Base-by-base conservation (phyloP, 2,797 vertebrate species). In the Luscinia luscinia region DNA sequence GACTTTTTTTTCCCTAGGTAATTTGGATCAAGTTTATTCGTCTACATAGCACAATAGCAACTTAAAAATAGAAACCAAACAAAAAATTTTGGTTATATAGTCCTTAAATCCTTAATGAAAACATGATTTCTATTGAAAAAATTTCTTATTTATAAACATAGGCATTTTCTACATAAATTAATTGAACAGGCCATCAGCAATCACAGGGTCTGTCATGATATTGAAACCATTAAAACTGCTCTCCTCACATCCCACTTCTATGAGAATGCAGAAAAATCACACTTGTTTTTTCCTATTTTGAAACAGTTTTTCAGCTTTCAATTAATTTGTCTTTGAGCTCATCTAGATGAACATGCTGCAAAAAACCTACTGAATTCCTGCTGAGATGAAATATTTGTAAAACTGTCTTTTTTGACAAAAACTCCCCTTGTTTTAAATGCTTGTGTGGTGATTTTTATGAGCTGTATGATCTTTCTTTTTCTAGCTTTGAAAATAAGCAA, bases 401-500 rank as follows among this genome's bases (percentile, higher is more conserved):
- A 96, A 78, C n/a, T 88, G 77, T 85, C 79, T 55, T 87, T 91
- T 94, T 85, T 89, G 79, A 93, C 46, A 64, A 89, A 92, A 94
- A 11, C 0, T 0, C 5, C 4, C 9, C 55, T 70, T 77, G 28
- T 2, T 87, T 91, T 58, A 66, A 43, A 68, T 94, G 38, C 9
- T 84, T 88, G 8, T 72, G 18, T 84, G 54, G 21, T 83, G 68
- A 36, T 15, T 83, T 69, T 83, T 77, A 67, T 61, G 32, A 81
- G 51, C 26, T 84, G 54, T 72, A 51, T 78, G 20, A 9, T 75
- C 28, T 62, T 80, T 36, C 10, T 45, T 85, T 82, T 87, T 68
- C 43, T 78, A 55, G 32, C 13, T 78, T 66, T 46, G 43, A 55
- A 86, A 86, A 81, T 72, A 88, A 90, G 21, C 19, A 48, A 40